Evolutionary conservation across 2,888 invertebrate species (phyloP), one percentile per base, ranked within the genome.

Genomic region (Hyalella azteca): DNA sequence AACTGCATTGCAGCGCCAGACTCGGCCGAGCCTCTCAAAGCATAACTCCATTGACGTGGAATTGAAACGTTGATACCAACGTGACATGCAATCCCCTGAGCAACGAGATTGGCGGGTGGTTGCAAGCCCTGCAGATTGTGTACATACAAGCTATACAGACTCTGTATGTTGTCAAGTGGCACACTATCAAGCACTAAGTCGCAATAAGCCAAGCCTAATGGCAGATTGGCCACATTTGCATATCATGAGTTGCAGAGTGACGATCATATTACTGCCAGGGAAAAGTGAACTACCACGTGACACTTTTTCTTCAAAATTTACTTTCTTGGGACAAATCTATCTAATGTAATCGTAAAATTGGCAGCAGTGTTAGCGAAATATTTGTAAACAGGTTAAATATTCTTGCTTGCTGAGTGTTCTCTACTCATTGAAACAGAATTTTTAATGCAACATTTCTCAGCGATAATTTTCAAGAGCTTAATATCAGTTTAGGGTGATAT

Each of bases 11-110:
- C 54, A 22, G 9, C 29, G 54, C 54, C 22, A 13, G 22, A 54
- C 26, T 26, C 26, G 29, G 54, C 7, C 29, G 26, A 54, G 54
- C 22, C 9, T 22, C 54, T 22, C 54, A 54, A 26, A 54, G 54
- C 54, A 54, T 54, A 54, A 54, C 54, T 54, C 54, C 36, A 66
- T 36, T 66, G 66, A 15, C 7, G 36, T 36, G 19, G 36, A 66
- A 66, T 66, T 66, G 66, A 66, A 66, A 66, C 66, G 66, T 19
- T 66, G 36, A 66, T 36, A 66, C 66, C 19, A 32, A 29, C 36
- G 36, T 66, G 66, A 32, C 66, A 66, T 22, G 36, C 66, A 66
- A 66, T 66, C 19, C 19, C 45, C 19, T 9, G 32, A 19, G 39
- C 66, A 66, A 66, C 66, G 29, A 66, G 66, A 66, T 66, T 66